Percentiles rank a stretch among this genome's conserved stretches.
These are phyloP conservation scores for Melipona bicolor DNA, from an alignment of 2,888 invertebrate genomes.

Conservation along the genomic window DNA sequence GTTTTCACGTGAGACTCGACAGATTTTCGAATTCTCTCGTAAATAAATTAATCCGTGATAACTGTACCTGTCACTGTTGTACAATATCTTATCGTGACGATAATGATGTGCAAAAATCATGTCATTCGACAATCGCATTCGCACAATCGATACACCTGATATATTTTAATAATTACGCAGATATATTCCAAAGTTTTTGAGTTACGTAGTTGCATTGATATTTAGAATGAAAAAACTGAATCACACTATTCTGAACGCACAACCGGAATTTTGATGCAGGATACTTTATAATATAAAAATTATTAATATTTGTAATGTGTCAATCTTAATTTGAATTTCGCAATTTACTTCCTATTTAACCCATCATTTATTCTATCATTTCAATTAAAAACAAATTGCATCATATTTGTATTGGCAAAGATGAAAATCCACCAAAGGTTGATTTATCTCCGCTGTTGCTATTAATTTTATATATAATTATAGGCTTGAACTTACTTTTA, in stretches of 20 bases:
- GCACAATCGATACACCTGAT: background rate
- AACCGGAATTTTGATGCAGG: too few relatives aligned
- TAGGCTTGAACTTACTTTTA: too few relatives aligned
- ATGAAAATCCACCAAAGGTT: too few relatives aligned
- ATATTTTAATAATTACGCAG: background rate
- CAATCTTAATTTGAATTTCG: too few relatives aligned
- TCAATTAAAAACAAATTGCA: too few relatives aligned
- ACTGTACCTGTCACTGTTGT: background rate
- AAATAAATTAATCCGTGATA: constrained; percentile 21
- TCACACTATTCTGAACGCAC: background rate
- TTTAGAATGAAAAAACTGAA: background rate
- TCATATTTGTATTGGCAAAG: too few relatives aligned
- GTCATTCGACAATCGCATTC: constrained; percentile 1
- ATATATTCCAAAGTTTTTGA: background rate
- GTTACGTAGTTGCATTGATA: background rate
- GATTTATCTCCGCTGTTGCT: too few relatives aligned
- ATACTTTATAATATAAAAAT: too few relatives aligned
- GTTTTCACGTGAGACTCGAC: background rate
- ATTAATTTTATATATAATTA: too few relatives aligned
- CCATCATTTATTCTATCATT: too few relatives aligned
- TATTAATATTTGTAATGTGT: too few relatives aligned
- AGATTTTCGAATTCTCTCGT: background rate
- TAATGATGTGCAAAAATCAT: constrained; percentile 2
- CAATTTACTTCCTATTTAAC: too few relatives aligned
- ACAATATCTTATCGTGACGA: constrained; percentile 5